Base-by-base conservation (phyloP, 1,140 invertebrate species). In the Stegodyphus mimosarum region DNA sequence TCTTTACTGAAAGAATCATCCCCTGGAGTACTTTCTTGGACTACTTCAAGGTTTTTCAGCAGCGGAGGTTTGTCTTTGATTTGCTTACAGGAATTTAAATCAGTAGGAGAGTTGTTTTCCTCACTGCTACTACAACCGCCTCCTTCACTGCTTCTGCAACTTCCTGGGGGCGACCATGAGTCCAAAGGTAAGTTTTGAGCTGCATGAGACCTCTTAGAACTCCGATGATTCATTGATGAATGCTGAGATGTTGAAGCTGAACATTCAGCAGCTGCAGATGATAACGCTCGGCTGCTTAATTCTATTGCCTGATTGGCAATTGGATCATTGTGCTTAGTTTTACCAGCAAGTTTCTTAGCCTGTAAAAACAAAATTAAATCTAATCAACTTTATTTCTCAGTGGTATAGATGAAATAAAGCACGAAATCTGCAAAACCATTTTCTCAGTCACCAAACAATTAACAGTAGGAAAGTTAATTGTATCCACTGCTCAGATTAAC, bases 31-130 rank as follows among this genome's bases (percentile, higher is more conserved):
- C 55, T 80, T 51, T 92, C 91, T 71, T 92, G 93, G 0, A 76
- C 81, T 60, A 95, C 91, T 11, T 94, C 94, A 90, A 95, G 93
- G 17, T 94, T 94, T 90, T 95, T 95, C 91, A 96, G 95, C 88
- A 96, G 91, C 13, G 95, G 95, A 51, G 95, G 95, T 90, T 96
- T 95, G 90, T 96, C 95, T 63, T 90, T 90, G 87, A 96, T 92
- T 88, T 94, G 92, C 90, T 95, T 94, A 90, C 95, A 96, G 88
- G 95, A 95, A 91, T 96, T 96, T 87, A 96, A 92, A 91, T 96
- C 95, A 67, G 95, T 95, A n/a, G 95, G 95, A 49, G 95, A 96
- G 91, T 95, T 95, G 89, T 94, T 95, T 90, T 96, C 95, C 89
- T 96, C 95, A 87, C 95, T 95, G 89, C 94, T 87, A 17, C 78